These are phyloP conservation scores for Drosophila longiperda DNA, from an alignment of 2,888 invertebrate species.

Conservation along the genomic window DNA sequence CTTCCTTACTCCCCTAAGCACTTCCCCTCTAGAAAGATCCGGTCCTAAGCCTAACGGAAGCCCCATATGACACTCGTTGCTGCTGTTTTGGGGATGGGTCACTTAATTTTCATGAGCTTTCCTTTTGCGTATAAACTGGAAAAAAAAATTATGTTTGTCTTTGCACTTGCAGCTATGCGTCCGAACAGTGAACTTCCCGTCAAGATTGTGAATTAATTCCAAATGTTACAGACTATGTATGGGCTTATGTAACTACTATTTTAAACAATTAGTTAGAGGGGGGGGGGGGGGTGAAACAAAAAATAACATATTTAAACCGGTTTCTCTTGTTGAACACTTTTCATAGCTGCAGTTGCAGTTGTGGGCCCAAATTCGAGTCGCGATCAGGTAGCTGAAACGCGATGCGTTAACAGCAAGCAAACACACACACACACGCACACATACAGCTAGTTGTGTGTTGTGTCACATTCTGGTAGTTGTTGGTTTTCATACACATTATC, in stretches of 20 bases:
- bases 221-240: too few relatives aligned
- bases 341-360: conserved; percentile 12
- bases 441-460: conserved; percentile 19
- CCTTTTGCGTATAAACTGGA: not conserved
- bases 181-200: conserved; percentile 1
- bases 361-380: conserved; percentile 36
- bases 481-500: conserved; percentile 5
- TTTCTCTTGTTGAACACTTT: conserved; percentile 40
- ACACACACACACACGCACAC: conserved; percentile 5
- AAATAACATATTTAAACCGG: conserved; percentile 34
- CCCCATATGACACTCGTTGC: conserved; percentile 62
- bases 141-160: not conserved
- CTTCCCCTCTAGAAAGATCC: not conserved
- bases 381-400: conserved; percentile 45
- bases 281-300: conserved; percentile 9
- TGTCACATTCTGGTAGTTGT: conserved; percentile 40
- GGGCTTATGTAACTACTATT: not conserved
- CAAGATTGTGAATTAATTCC: not conserved
- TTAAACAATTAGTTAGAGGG: not conserved
- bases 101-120: conserved; percentile 47
- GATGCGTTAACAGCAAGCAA: conserved; percentile 31
- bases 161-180: conserved; percentile 55
- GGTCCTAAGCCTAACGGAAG: not conserved
- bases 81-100: conserved; percentile 57
- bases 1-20: not conserved